Evolutionary conservation across 2,797 vertebrate genomes (phyloP).

Genomic region (Manis crassicaudata): DNA sequence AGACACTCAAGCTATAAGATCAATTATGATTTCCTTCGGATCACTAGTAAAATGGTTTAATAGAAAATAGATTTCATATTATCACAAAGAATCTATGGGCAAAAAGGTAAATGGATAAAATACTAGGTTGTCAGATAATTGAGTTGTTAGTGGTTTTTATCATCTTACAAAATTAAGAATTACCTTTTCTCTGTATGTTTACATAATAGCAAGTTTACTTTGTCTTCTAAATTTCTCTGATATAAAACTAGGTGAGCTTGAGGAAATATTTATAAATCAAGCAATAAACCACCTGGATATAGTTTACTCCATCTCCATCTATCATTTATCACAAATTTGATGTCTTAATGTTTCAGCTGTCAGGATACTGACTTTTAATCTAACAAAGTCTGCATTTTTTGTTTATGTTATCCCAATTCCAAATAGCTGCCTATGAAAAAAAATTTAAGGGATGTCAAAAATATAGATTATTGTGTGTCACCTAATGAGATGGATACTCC

Average conservation of each 20-base stretch:
- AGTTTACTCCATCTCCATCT: not conserved
- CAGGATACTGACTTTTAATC: not conserved
- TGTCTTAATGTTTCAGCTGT: not conserved
- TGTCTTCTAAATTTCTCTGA: not conserved
- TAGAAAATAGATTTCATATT: not conserved
- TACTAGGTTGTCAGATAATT: not conserved
- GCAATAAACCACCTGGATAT: not conserved
- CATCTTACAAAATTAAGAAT: slow-evolving; percentile 19
- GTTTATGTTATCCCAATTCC: not conserved
- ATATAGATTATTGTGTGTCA: not conserved
- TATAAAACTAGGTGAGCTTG: not conserved
- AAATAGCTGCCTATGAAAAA: not conserved
- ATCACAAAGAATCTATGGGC: not conserved
- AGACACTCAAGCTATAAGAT: not conserved
- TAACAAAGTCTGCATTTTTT: slow-evolving; percentile 18
- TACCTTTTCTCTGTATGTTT: not conserved
- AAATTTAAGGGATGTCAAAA: not conserved
- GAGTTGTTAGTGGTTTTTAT: not conserved
- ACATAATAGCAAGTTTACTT: not conserved
- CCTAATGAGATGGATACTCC: not conserved
- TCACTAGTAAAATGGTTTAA: not conserved
- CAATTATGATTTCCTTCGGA: not conserved
- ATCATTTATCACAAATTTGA: slow-evolving; percentile 16
- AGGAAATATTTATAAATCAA: not conserved
- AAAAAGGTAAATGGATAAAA: not conserved